Percentiles rank a stretch among this genome's conserved stretches.
phyloP scores from a whole-genome alignment of 2,113 vertebrate genomes.

The Aix galericulata region DNA sequence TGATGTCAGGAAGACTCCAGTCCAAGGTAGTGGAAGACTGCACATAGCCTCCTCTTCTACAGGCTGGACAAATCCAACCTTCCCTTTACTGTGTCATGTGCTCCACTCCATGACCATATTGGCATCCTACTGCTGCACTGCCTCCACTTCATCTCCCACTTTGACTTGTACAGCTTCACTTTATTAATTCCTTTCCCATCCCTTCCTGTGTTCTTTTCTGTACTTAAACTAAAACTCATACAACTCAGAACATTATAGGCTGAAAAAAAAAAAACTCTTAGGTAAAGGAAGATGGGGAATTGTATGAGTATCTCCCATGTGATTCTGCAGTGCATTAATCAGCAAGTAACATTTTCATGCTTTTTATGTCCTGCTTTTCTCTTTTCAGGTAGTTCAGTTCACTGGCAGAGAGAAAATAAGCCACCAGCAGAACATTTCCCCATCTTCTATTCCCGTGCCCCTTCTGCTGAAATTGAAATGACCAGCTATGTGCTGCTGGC shows the following conservation, averaged over 20 bases:
- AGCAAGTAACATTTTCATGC: background rate
- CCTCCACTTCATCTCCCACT: background rate
- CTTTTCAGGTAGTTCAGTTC: slow-evolving; percentile 61
- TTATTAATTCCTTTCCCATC: background rate
- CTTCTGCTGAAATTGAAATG: slow-evolving; percentile 77
- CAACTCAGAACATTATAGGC: background rate
- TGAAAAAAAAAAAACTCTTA: background rate
- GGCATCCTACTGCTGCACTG: background rate
- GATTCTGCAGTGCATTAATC: background rate
- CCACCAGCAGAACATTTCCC: background rate
- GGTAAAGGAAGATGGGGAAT: background rate
- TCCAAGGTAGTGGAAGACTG: background rate
- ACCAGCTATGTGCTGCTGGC: slow-evolving; percentile 83
- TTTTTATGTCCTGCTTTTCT: background rate
- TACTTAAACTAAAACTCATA: background rate
- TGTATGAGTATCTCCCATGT: accelerated
- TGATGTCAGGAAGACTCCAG: background rate
- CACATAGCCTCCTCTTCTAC: background rate
- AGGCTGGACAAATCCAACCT: background rate
- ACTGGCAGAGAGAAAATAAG: slow-evolving; percentile 68
- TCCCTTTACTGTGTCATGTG: background rate
- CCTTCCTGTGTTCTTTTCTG: background rate
- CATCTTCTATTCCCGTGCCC: slow-evolving; percentile 26
- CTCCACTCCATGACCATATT: background rate
- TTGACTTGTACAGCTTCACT: background rate